Evolutionary conservation across 2,797 vertebrate genomes (phyloP), one percentile per base, ranked within the genome.

Genomic region (Antennarius maculatus): DNA sequence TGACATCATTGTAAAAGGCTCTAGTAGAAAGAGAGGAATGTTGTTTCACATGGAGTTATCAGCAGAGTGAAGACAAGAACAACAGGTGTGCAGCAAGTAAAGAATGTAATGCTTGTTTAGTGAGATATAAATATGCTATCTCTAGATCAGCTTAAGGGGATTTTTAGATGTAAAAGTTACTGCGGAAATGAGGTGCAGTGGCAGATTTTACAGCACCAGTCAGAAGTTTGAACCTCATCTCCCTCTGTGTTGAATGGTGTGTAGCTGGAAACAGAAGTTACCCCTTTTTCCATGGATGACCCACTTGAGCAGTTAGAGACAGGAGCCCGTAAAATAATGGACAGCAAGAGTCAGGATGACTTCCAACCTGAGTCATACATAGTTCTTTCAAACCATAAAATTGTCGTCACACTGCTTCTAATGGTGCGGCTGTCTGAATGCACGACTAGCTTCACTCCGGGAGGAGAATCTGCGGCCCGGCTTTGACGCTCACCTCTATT

Each of bases 401-500:
- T 66, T 57, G 67, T 77, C 50, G 75, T 50, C 56, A 27, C 41
- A 17, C 48, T n/a, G 11, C 60, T 62, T 29, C 48, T 79, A 63
- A 69, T 18, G 31, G 47, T 34, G 27, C 48, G 45, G 14, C 61
- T 65, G 53, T 56, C 37, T 80, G 74, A 83, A 64, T 47, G 63
- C 70, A 59, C 55, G 17, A 54, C 61, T 45, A 58, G 34, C 68
- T 15, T 34, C 62, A 60, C 42, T 47, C 54, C 58, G 64, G 63
- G 66, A n/a, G 48, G 56, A 51, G 55, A 65, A 43, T 49, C 62
- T 41, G 46, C 46, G 9, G 74, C 56, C 58, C 1, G 4, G 53
- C 70, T 55, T 57, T 65, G 71, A 82, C 73, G 68, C 74, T 83
- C 81, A 65, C 70, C 71, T 71, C 71, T 1, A 16, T 61, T 67